phyloP scores from a whole-genome alignment of 1,140 invertebrate species.

The Meloidogyne exigua region DNA sequence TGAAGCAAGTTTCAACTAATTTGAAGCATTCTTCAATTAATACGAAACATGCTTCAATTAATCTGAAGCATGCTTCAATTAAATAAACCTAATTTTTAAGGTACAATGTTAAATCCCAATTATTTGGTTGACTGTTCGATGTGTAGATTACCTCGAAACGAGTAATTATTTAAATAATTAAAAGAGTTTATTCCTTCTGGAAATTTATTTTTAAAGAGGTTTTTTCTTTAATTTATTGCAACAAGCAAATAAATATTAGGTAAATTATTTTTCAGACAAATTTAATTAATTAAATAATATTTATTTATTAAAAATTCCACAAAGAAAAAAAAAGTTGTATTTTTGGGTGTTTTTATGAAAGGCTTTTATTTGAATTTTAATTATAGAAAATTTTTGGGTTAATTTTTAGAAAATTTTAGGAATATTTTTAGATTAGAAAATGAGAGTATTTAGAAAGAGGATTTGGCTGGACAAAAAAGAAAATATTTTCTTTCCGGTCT shows the following conservation, averaged over 20 bases:
- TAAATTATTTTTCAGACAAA: neutral
- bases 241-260: neutral
- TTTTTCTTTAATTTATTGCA: neutral
- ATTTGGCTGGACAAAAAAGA: too few relatives aligned
- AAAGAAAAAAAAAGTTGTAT: neutral
- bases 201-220: neutral
- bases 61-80: too few relatives aligned
- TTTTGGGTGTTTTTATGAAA: neutral
- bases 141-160: neutral
- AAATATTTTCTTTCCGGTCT: too few relatives aligned
- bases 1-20: too few relatives aligned
- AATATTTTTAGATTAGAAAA: conserved; percentile 5
- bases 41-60: too few relatives aligned
- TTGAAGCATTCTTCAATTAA: too few relatives aligned
- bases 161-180: neutral
- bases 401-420: neutral
- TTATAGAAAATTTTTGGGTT: neutral
- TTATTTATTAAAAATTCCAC: too few relatives aligned
- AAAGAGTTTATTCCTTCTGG: neutral
- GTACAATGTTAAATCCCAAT: neutral
- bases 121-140: neutral
- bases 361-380: neutral
- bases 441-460: too few relatives aligned
- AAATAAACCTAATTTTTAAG: neutral
- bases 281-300: too few relatives aligned